Base-by-base conservation (phyloP, 2,888 invertebrate genomes). In the Drosophila robusta region DNA sequence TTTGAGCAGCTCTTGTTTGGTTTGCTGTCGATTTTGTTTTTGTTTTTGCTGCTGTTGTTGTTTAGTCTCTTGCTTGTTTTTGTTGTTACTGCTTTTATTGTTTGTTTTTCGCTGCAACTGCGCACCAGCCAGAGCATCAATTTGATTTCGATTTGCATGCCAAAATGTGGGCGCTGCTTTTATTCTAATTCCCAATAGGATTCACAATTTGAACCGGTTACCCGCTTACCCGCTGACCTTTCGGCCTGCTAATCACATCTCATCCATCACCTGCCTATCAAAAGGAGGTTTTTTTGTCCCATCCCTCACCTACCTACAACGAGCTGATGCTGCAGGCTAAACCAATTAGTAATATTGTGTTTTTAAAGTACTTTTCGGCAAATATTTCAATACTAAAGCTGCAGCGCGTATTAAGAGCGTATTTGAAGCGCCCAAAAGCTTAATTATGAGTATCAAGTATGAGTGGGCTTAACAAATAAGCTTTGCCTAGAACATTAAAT, bases 121-220 rank as follows among this genome's bases (percentile, higher is more conserved):
- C 3, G 39, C 11, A 34, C 18, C 4, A 16, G 44, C 14, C 11
- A 36, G 14, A 24, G 63, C 66, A 78, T 69, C 66, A 70, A 86
- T 80, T 80, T 79, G 62, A 83, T 83, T 80, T 67, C 73, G 73
- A 76, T 76, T 79, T 79, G 64, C 54, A 57, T 66, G 55, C 47
- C 45, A 52, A 75, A 70, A 47, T 56, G 57, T 56, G 51, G 42
- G 71, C 56, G 16, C 11, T 50, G 45, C 52, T 58, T 72, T 72
- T 72, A 80, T 80, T 73, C 73, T 60, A 87, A 80, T 83, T 80
- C 62, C 51, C 66, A 70, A 70, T 76, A 22, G 34, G 18, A 57
- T 24, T 49, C 71, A 45, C 47, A 61, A 55, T 44, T 39, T 50
- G n/a, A 18, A 9, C 14, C 11, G 41, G 45, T 45, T 45, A 45